Base-by-base conservation (phyloP, 2,797 vertebrate genomes). In the Alcedo atthis region DNA sequence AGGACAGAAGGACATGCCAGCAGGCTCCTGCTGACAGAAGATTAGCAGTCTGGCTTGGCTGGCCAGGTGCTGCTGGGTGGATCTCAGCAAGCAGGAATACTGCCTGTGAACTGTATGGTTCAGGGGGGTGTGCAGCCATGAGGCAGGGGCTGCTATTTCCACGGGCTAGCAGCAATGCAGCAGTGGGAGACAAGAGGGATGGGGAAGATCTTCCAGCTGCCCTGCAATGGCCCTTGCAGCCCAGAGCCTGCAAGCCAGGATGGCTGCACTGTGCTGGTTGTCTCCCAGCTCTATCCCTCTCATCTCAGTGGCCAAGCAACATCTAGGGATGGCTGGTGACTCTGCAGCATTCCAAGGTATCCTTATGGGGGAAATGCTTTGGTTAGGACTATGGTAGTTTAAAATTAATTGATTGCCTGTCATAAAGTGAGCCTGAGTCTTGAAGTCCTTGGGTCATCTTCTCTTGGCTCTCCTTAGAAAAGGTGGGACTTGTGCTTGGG, bases 21-120 rank as follows among this genome's bases (percentile, higher is more conserved):
- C 63, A 77, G 70, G 24, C 33, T 73, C 80, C 85, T 69, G 49
- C 80, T 84, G 80, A 70, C 71, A 89, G 42, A 40, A 69, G 73
- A 55, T 93, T 43, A 78, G 73, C 14, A 3, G 32, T 62, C 73
- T 83, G 81, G 33, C 54, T 85, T 75, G 91, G 58, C 91, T 84
- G 86, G 25, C 8, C 1, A 71, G 62, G 70, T 66, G 81, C 87
- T 92, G 85, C 55, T 37, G 70, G 53, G 18, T 32, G 66, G 82
- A 53, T 67, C 70, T 48, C 15, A 4, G 61, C 3, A 7, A 55
- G 63, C 42, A 61, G 76, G 49, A 78, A 22, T 26, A 4, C 11
- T 80, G 81, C 85, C 81, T 59, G 5, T 42, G 64, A 76, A 33
- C 70, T 24, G 6, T 9, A 4, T 4, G 42, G 55, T 37, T 70